Percentiles rank a stretch among this genome's conserved stretches.
These are phyloP conservation scores for Ischnus inquisitorius DNA, from an alignment of 2,888 invertebrate species.

Conservation along the genomic window DNA sequence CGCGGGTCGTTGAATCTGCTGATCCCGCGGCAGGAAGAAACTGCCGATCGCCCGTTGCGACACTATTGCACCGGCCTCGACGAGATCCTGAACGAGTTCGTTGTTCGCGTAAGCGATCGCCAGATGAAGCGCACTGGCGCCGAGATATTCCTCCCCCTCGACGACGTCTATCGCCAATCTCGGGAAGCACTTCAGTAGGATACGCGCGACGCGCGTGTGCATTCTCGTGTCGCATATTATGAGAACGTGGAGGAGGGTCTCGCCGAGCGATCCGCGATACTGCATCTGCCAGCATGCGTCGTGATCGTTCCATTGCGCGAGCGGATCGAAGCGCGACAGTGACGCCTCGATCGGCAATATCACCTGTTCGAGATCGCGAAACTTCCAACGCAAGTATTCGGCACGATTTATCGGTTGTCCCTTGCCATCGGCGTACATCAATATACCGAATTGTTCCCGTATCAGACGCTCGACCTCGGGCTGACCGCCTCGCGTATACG, in stretches of 20 bases:
- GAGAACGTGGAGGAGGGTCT: conserved; percentile 96
- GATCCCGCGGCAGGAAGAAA: conserved; percentile 98
- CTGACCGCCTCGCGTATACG: conserved; percentile 94
- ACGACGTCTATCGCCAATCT: conserved; percentile 95
- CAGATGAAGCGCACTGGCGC: conserved; percentile 97
- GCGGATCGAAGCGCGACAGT: conserved; percentile 93
- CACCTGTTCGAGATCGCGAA: conserved; percentile 92
- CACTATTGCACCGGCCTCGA: conserved; percentile 96
- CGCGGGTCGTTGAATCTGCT: conserved; percentile 92
- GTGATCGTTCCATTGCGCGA: conserved; percentile 95
- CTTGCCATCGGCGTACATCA: conserved; percentile 95
- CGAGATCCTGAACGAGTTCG: conserved; percentile 96
- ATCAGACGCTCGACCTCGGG: conserved; percentile 94
- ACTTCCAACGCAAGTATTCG: conserved; percentile 96
- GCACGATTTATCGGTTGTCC: conserved; percentile 95
- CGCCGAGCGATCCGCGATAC: conserved; percentile 97
- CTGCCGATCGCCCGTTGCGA: conserved; percentile 97
- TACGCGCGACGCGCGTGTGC: conserved; percentile 94
- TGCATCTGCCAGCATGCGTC: conserved; percentile 99
- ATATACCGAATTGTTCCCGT: conserved; percentile 93
- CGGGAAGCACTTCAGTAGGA: conserved; percentile 96
- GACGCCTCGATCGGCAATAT: conserved; percentile 95
- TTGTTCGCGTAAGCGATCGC: conserved; percentile 99
- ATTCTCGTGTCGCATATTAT: conserved; percentile 97
- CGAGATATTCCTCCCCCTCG: conserved; percentile 98